These are phyloP conservation scores for Zaprionus vittiger DNA, from an alignment of 1,140 invertebrate genomes.

Conservation along the genomic window DNA sequence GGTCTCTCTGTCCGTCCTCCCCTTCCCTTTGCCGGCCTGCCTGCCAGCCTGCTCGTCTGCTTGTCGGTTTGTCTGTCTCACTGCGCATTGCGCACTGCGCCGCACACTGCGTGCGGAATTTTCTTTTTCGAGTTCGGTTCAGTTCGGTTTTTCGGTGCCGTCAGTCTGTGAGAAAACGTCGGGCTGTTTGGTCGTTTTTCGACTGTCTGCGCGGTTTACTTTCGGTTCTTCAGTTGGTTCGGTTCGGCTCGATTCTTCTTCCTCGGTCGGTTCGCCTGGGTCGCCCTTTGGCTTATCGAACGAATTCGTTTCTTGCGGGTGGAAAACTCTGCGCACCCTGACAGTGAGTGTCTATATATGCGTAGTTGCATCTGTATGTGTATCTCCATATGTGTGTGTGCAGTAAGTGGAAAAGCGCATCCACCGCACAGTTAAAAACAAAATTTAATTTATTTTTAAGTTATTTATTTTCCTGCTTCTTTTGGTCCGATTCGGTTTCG, in stretches of 20 bases:
- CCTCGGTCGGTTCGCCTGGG: neutral
- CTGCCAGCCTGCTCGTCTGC: slow-evolving; percentile 7
- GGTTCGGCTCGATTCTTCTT: neutral
- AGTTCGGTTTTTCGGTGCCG: slow-evolving; percentile 52
- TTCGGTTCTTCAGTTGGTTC: slow-evolving; percentile 24
- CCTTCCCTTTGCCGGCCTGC: neutral
- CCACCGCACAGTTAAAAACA: slow-evolving; percentile 52
- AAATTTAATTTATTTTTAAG: slow-evolving; percentile 81
- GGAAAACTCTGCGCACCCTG: slow-evolving; percentile 62
- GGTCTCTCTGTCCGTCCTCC: neutral
- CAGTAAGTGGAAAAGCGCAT: slow-evolving; percentile 63
- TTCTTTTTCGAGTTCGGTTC: slow-evolving; percentile 67
- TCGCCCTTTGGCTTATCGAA: slow-evolving; percentile 53
- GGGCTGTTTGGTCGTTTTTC: slow-evolving; percentile 60
- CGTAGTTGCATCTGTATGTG: slow-evolving; percentile 23
- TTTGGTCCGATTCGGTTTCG: slow-evolving; percentile 1
- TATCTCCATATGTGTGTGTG: slow-evolving; percentile 19
- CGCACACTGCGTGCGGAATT: slow-evolving; percentile 76
- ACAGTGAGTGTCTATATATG: slow-evolving; percentile 51
- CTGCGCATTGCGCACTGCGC: slow-evolving; percentile 51
- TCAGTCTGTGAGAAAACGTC: slow-evolving; percentile 80
- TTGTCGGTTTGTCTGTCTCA: slow-evolving; percentile 42
- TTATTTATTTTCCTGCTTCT: slow-evolving; percentile 54
- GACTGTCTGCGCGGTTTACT: slow-evolving; percentile 32
- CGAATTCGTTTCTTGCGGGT: slow-evolving; percentile 66